These are phyloP conservation scores for Danionella dracula DNA, from an alignment of 2,797 vertebrate species.

Conservation along the genomic window DNA sequence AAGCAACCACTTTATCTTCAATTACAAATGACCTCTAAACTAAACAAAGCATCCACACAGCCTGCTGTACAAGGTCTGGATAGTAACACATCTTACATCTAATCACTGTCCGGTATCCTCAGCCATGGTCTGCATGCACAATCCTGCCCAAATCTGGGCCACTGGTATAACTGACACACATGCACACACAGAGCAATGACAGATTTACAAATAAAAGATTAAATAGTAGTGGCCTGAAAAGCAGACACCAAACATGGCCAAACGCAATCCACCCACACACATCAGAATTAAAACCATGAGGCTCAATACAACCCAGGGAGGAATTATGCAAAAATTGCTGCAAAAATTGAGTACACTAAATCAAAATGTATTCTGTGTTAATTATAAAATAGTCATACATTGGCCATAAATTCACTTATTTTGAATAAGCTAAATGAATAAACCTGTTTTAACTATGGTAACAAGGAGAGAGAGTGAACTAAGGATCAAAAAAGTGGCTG, in stretches of 20 bases:
- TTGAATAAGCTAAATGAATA: no score
- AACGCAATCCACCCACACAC: not conserved
- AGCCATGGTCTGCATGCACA: constrained; percentile 51
- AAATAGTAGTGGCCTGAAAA: constrained; percentile 60
- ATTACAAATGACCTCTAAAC: constrained; percentile 60
- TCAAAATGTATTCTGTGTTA: no score
- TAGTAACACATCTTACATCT: constrained; percentile 45
- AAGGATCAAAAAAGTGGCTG: no score
- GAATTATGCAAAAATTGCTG: no score
- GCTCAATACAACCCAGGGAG: constrained; percentile 19
- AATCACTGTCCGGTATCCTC: constrained; percentile 50
- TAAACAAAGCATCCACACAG: constrained; percentile 36
- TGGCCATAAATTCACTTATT: no score
- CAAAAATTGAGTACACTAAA: no score
- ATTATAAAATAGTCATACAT: no score
- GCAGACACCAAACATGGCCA: constrained; percentile 46
- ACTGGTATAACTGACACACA: constrained; percentile 51
- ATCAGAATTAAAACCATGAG: constrained; percentile 7
- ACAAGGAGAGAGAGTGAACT: no score
- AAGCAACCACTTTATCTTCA: constrained; percentile 60
- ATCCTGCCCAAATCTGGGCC: constrained; percentile 69
- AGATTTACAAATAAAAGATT: constrained; percentile 76
- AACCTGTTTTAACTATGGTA: no score
- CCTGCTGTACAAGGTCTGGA: constrained; percentile 10
- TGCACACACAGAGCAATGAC: constrained; percentile 48